These are phyloP conservation scores for Cephus pulcher DNA, from an alignment of 2,888 invertebrate species.

Conservation along the genomic window DNA sequence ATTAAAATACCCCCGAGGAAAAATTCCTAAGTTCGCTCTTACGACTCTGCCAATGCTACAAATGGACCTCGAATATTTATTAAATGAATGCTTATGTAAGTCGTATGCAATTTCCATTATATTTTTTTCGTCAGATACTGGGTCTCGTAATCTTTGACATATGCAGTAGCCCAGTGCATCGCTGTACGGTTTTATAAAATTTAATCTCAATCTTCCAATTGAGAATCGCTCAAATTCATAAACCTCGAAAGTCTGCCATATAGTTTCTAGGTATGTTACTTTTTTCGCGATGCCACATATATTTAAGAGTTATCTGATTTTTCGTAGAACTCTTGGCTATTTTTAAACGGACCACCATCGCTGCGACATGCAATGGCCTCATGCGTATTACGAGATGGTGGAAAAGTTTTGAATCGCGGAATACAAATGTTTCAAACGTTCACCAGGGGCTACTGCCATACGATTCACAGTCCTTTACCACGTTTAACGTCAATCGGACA, in stretches of 20 bases:
- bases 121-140: neutral
- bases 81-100: neutral
- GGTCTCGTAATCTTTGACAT: neutral
- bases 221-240: too few species aligned
- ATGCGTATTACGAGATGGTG: neutral
- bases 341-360: neutral
- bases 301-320: neutral
- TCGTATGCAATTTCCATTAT: neutral
- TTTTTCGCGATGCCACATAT: neutral
- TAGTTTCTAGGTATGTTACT: neutral
- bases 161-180: neutral
- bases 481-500: neutral
- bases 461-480: neutral
- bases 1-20: neutral
- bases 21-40: neutral
- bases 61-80: neutral
- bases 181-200: too few species aligned
- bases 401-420: neutral
- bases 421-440: neutral
- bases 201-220: too few species aligned
- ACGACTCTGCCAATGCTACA: neutral
- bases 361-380: neutral
- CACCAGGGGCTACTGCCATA: neutral
- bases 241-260: neutral
- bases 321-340: neutral